phyloP scores from a whole-genome alignment of 2,113 vertebrate genomes.

The Ploceus nigricollis region DNA sequence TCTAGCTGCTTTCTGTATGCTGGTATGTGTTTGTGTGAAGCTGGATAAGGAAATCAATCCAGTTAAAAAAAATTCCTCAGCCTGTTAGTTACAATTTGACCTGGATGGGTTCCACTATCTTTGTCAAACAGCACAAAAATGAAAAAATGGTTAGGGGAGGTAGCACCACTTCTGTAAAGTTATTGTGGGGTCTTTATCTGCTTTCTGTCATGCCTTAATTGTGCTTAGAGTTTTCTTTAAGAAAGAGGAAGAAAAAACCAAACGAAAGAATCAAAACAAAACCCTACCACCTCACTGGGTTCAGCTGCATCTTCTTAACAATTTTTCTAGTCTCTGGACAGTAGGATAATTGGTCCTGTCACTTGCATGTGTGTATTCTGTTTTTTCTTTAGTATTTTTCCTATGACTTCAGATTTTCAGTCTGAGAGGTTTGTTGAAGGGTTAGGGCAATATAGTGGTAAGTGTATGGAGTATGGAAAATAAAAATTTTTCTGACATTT shows the following conservation, averaged over 20 bases:
- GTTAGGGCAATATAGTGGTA: not conserved
- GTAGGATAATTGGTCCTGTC: not conserved
- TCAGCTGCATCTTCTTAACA: not conserved
- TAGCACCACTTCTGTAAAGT: not conserved
- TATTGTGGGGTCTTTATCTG: not conserved
- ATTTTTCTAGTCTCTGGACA: not conserved
- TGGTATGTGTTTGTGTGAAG: constrained; percentile 21
- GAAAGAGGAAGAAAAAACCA: not conserved
- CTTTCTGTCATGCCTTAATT: not conserved
- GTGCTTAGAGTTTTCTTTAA: not conserved
- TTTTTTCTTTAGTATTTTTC: not conserved
- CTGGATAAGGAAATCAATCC: constrained; percentile 20
- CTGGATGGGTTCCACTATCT: not conserved
- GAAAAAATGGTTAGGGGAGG: not conserved
- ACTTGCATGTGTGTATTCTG: not conserved
- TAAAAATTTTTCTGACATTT: not conserved
- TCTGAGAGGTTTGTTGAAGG: not conserved
- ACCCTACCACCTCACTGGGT: not conserved
- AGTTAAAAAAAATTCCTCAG: not conserved
- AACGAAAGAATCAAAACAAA: not conserved
- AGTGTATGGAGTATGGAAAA: not conserved
- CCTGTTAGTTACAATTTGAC: not conserved
- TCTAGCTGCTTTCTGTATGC: constrained; percentile 21
- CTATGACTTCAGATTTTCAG: not conserved
- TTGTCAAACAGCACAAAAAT: not conserved